Base-by-base conservation (phyloP, 2,113 vertebrate genomes). In the Campylorhamphus procurvoides region DNA sequence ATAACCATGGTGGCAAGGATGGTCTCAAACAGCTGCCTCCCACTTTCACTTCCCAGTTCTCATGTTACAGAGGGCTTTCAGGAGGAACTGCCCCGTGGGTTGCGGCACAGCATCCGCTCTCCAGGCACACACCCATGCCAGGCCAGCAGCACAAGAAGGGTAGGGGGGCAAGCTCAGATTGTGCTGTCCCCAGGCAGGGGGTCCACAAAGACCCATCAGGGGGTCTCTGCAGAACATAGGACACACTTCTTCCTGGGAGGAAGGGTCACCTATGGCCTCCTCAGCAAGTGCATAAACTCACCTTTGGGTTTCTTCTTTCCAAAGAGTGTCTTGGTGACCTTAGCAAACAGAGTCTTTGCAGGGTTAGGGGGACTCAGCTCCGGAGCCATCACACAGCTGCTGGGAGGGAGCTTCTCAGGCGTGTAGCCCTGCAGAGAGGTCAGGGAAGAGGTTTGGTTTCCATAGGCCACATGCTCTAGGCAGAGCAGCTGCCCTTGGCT, bases 281-380 rank as follows among this genome's bases (percentile, higher is more conserved):
- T 15, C 14, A 8, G 29, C 35, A 63, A 81, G 37, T 13, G 10
- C 20, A 44, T 1, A 16, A 31, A 68, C 98, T 98, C 95, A 99
- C 99, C 98, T 97, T 99, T 99, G 15, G 98, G 96, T 94, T 99
- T 99, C 86, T 99, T 99, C 96, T 99, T 99, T 90, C 99, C 96
- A 93, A 99, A 99, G 71, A 99, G 98, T 18, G 98, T 99, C 97
- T 99, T 99, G 64, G 99, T 99, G 96, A 99, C 98, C 98, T 99
- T 99, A 89, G 98, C 98, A 84, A 99, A 99, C 87, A 99, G 98
- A 95, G 98, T 99, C 97, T 98, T 99, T 66, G 99, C 99, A 75
- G 99, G 98, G 68, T 99, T 99, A 25, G 99, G 99, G 6, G 98
- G 98, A 94, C 98, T 99, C 91, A 99, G 98, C 80, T 99, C 99